A percentile compares a stretch with the other conserved stretches of the same genome.
Evolutionary conservation across 2,797 vertebrate species (phyloP).

Genomic region (Telmatherina bonti): DNA sequence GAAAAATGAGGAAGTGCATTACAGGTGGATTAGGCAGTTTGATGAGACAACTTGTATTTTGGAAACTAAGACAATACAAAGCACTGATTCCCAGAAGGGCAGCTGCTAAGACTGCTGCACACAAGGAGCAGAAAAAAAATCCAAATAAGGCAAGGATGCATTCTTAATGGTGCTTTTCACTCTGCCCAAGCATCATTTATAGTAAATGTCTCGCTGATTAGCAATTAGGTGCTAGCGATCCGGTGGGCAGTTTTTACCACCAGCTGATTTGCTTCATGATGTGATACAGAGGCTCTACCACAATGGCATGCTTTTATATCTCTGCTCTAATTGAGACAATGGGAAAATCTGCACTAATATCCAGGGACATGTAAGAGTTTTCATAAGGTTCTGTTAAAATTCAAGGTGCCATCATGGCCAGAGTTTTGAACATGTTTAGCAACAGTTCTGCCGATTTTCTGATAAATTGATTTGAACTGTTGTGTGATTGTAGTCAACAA

Average conservation of each 20-base stretch:
- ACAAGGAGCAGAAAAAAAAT: not conserved
- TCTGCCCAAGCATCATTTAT: not conserved
- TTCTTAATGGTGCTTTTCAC: not conserved
- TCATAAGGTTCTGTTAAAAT: not conserved
- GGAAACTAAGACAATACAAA: not conserved
- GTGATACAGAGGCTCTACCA: not conserved
- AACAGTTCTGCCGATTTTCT: not conserved
- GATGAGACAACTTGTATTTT: too few species aligned
- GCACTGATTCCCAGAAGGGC: not conserved
- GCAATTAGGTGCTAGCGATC: not conserved
- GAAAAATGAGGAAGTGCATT: too few species aligned
- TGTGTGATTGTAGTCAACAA: not conserved
- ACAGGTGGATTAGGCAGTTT: not conserved
- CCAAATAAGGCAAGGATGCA: not conserved
- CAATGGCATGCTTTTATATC: not conserved
- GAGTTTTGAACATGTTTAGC: not conserved
- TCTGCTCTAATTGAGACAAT: not conserved
- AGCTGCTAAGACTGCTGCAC: not conserved
- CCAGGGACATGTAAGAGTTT: not conserved
- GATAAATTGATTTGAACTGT: not conserved
- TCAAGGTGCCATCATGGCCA: not conserved
- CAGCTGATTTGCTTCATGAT: conserved; percentile 8
- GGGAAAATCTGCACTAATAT: not conserved
- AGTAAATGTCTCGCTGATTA: not conserved
- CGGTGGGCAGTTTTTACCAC: not conserved